These are phyloP conservation scores for Alethe castanea DNA, from an alignment of 2,113 vertebrate species.

Conservation along the genomic window DNA sequence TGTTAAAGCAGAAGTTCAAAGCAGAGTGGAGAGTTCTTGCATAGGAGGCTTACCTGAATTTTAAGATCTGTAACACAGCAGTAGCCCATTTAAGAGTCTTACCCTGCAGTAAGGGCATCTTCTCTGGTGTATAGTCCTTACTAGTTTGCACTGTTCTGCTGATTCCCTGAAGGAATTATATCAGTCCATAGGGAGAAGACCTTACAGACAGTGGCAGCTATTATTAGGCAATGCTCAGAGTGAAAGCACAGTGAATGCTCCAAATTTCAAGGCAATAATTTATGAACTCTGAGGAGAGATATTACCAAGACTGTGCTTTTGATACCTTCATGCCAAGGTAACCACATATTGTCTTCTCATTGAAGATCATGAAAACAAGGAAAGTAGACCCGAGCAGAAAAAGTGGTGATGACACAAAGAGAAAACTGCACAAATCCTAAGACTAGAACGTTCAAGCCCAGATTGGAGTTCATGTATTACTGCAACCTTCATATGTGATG, in stretches of 20 bases:
- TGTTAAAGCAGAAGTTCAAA: not conserved
- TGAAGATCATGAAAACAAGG: not conserved
- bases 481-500: not conserved
- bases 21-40: not conserved
- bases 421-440: not conserved
- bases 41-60: not conserved
- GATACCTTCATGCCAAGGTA: not conserved
- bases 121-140: not conserved
- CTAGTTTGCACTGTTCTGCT: not conserved
- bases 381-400: not conserved
- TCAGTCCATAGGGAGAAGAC: not conserved
- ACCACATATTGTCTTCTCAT: not conserved
- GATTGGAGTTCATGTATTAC: not conserved
- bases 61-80: not conserved
- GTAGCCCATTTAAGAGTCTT: not conserved
- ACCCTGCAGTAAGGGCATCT: not conserved
- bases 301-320: not conserved
- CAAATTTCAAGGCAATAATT: not conserved
- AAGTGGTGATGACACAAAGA: not conserved
- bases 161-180: not conserved
- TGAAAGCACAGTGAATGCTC: not conserved
- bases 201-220: not conserved
- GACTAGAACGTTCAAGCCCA: not conserved
- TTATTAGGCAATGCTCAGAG: not conserved
- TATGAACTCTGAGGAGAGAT: not conserved